Evolutionary conservation across 37 sponge, comb jelly and placozoan species (phyloP), one percentile per base, ranked within the genome.

Genomic region (Tethya wilhelma): DNA sequence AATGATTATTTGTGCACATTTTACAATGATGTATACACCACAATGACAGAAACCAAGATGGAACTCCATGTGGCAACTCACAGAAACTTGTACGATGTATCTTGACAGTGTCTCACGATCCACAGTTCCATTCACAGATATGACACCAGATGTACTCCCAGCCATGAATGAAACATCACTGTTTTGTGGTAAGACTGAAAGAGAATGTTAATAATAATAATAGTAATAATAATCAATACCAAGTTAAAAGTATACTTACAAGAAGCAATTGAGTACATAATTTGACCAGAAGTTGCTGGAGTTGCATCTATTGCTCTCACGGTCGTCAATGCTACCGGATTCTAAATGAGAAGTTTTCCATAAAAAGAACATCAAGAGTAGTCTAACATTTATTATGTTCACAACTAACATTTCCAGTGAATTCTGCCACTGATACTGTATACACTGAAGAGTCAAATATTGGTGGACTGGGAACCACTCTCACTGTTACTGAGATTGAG

Each of bases 71-170:
- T 49, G 28, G 23, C 45, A 2, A 19, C 71, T 70, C 43, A 70
- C 71, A 4, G 22, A 9, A 7, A 80, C 81, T 25, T 30, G 37
- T 20, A 85, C 64, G 1, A 77, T 7, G 29, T 78, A 85, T 58
- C 86, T 20, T 9, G 86, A 85, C 4, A 53, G 29, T 26, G 78
- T 69, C 39, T 85, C 86, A 4, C 78, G 39, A 37, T 85, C 86
- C n/a, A 85, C 38, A 4, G 86, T 75, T 5, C 86, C 86, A 53
- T 67, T 30, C 4, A 68, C 78, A 20, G 57, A 7, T 19, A 85
- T 23, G 6, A 63, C 30, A 31, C 86, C 86, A 44, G 37, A 62
- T 2, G 71, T 41, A 7, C 17, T 6, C 3, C 78, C 64, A 11
- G 78, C 34, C 26, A 33, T 46, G 44, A 80, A 80, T 6, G 36